Evolutionary conservation across 2,113 vertebrate genomes (phyloP).

Genomic region (Nannospalax galili): DNA sequence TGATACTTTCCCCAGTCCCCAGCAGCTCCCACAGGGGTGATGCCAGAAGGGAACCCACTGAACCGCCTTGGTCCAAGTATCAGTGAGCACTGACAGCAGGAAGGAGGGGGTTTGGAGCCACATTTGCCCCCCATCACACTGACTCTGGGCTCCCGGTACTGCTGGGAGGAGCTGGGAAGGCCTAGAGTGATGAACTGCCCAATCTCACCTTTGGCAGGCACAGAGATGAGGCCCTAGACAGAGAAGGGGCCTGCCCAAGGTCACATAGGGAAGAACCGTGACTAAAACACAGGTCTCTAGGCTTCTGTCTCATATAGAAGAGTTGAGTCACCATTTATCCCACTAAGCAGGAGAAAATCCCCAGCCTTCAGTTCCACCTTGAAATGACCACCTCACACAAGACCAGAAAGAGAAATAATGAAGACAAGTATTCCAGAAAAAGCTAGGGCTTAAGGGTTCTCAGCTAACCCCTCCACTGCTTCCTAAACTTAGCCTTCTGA

Average conservation of each 20-base stretch:
- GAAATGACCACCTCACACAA: not conserved
- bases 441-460: not conserved
- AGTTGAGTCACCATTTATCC: not conserved
- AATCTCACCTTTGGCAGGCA: not conserved
- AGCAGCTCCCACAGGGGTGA: not conserved
- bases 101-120: too few relatives aligned
- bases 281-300: not conserved
- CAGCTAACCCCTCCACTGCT: not conserved
- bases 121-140: too few relatives aligned
- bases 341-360: not conserved
- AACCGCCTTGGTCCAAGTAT: not conserved
- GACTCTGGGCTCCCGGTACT: not conserved
- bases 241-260: not conserved
- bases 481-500: not conserved
- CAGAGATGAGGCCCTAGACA: not conserved
- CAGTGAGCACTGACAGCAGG: fast-evolving
- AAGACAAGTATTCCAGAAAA: not conserved
- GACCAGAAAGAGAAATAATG: not conserved
- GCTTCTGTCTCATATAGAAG: not conserved
- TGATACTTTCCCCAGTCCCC: fast-evolving
- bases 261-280: not conserved
- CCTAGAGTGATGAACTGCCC: not conserved
- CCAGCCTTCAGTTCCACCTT: not conserved
- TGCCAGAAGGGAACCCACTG: not conserved
- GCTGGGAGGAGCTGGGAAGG: not conserved